These are phyloP conservation scores for Cossypha caffra DNA, from an alignment of 2,797 vertebrate species.

Conservation along the genomic window DNA sequence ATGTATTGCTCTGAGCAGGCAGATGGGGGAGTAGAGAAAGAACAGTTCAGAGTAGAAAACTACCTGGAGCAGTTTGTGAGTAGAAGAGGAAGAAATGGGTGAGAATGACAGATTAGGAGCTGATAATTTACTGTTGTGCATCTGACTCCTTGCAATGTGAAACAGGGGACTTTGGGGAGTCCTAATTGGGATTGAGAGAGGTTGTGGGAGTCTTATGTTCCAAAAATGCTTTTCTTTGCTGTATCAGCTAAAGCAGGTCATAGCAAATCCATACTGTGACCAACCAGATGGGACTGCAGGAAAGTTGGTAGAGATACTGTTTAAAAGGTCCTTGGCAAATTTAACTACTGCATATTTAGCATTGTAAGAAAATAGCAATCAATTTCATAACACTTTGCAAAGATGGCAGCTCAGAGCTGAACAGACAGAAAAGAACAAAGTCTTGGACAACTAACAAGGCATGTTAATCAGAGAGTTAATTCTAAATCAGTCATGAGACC, in stretches of 20 bases:
- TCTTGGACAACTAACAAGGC: not conserved
- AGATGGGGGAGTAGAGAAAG: not conserved
- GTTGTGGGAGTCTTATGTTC: not conserved
- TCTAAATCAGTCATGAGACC: not conserved
- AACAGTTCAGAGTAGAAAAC: not conserved
- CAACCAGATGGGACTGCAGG: not conserved
- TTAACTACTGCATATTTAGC: not conserved
- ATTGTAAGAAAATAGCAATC: not conserved
- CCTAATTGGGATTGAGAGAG: not conserved
- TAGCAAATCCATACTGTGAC: not conserved
- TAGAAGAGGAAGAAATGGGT: not conserved
- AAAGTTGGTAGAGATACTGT: not conserved
- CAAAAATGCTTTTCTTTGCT: not conserved
- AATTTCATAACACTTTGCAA: not conserved
- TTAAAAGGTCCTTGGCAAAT: not conserved
- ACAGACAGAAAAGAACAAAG: not conserved
- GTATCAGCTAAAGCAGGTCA: not conserved
- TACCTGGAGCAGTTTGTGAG: not conserved
- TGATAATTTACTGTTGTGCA: not conserved
- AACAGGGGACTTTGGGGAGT: not conserved
- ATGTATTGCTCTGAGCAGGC: not conserved
- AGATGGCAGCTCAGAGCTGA: not conserved
- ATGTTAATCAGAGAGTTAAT: not conserved
- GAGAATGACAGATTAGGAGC: not conserved
- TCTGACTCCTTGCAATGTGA: not conserved